Percentiles rank a stretch among this genome's conserved stretches.
phyloP scores from a whole-genome alignment of 2,113 vertebrate genomes.

The Merops nubicus region DNA sequence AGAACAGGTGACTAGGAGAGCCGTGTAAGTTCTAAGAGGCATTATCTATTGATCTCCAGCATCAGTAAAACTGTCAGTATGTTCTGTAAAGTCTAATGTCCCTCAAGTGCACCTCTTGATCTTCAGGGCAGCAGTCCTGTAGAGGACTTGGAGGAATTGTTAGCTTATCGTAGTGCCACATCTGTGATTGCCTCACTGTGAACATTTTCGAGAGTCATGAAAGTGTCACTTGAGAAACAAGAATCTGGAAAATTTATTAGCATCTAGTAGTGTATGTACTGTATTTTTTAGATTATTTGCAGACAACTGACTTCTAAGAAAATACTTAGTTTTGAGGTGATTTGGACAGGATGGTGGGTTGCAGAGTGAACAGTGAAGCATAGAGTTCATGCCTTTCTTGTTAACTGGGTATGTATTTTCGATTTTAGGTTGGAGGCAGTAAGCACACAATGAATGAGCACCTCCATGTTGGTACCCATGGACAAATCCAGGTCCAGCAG shows the following conservation, averaged over 20 bases:
- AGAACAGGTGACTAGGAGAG: background rate
- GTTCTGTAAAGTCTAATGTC: background rate
- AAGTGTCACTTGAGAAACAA: background rate
- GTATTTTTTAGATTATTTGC: background rate
- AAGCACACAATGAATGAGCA: constrained; percentile 91
- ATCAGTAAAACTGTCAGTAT: background rate
- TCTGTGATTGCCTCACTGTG: background rate
- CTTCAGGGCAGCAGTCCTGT: background rate
- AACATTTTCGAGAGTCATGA: constrained; percentile 27
- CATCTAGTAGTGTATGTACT: background rate
- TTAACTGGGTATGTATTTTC: constrained; percentile 65
- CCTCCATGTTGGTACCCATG: constrained; percentile 81
- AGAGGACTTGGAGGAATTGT: background rate
- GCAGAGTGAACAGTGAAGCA: background rate
- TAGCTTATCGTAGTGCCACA: background rate
- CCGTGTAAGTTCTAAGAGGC: background rate
- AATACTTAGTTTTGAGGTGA: background rate
- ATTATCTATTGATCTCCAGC: background rate
- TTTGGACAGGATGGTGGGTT: background rate
- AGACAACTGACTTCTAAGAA: background rate
- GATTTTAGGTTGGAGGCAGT: constrained; percentile 82
- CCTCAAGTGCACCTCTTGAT: background rate
- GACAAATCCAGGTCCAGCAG: constrained; percentile 90
- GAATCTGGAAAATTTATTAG: background rate
- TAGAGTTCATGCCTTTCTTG: background rate